Evolutionary conservation across 2,797 vertebrate species (phyloP).

Genomic region (Microctenopoma stevenorrisi): DNA sequence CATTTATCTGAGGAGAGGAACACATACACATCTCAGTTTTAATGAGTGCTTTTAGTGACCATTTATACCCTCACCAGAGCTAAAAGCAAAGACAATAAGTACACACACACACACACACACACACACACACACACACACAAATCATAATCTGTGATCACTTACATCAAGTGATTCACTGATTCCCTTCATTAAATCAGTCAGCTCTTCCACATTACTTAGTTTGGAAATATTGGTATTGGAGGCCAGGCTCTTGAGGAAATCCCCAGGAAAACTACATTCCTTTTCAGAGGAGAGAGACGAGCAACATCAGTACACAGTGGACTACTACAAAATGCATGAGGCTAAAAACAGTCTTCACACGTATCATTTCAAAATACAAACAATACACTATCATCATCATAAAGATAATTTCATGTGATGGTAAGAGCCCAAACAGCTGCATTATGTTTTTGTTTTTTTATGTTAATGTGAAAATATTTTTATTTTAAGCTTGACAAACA

Average conservation of each 20-base stretch:
- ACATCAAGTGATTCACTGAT: rapidly evolving
- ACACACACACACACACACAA: not conserved
- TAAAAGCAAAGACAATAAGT: too few species aligned
- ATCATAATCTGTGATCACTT: not conserved
- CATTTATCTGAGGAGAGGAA: not conserved
- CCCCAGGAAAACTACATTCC: not conserved
- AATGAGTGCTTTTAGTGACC: too few species aligned
- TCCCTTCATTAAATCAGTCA: rapidly evolving
- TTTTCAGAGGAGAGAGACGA: slow-evolving; percentile 15
- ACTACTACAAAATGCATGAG: not conserved
- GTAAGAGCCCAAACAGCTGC: too few species aligned
- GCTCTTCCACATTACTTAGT: rapidly evolving
- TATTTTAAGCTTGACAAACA: too few species aligned
- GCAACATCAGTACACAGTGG: not conserved
- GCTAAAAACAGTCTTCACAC: too few species aligned
- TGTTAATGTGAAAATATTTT: not conserved
- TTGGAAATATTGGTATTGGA: rapidly evolving
- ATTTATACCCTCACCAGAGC: too few species aligned
- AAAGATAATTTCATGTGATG: too few species aligned
- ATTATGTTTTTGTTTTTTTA: too few species aligned
- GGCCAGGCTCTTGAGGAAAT: not conserved
- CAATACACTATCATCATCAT: not conserved
- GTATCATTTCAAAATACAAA: not conserved
- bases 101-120: not conserved
- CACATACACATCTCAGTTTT: not conserved